These are phyloP conservation scores for Heteractis magnifica DNA, from an alignment of 92 coral and sea anemone genomes.

Conservation along the genomic window DNA sequence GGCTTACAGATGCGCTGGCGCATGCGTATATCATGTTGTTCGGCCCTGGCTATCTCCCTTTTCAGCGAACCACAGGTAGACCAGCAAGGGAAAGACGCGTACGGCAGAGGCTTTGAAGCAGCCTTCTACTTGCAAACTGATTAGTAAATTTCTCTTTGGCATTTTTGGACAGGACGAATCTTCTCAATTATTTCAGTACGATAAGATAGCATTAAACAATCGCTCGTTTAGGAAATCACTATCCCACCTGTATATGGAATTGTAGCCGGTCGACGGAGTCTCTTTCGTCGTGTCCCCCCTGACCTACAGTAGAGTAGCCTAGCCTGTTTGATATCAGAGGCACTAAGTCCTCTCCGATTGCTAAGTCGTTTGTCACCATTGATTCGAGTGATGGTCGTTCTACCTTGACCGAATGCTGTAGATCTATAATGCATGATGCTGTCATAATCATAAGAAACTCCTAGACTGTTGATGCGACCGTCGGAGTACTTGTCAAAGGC, in stretches of 20 bases:
- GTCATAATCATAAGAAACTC: constrained; percentile 54
- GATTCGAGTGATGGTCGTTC: constrained; percentile 50
- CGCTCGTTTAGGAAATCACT: neutral
- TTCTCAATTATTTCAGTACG: too few relatives aligned
- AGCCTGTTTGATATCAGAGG: constrained; percentile 71
- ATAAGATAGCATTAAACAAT: neutral
- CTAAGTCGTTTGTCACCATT: constrained; percentile 57
- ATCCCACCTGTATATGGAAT: constrained; percentile 3
- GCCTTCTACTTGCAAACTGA: too few relatives aligned
- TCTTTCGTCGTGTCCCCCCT: constrained; percentile 19
- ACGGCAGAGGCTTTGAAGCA: too few relatives aligned
- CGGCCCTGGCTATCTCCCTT: too few relatives aligned
- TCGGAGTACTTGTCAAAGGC: neutral
- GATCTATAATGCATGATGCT: constrained; percentile 60
- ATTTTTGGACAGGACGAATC: too few relatives aligned
- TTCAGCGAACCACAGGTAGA: too few relatives aligned
- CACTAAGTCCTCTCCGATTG: constrained; percentile 66
- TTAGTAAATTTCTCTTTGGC: too few relatives aligned
- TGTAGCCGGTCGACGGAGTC: neutral
- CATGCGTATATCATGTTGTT: too few relatives aligned
- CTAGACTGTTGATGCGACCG: constrained; percentile 41
- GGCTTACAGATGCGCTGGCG: too few relatives aligned
- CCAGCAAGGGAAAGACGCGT: too few relatives aligned
- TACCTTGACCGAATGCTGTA: constrained; percentile 43
- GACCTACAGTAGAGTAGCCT: constrained; percentile 51